A percentile compares a stretch with the other conserved stretches of the same genome.
phyloP scores from a whole-genome alignment of 2,797 vertebrate species.

The Manis crassicaudata region DNA sequence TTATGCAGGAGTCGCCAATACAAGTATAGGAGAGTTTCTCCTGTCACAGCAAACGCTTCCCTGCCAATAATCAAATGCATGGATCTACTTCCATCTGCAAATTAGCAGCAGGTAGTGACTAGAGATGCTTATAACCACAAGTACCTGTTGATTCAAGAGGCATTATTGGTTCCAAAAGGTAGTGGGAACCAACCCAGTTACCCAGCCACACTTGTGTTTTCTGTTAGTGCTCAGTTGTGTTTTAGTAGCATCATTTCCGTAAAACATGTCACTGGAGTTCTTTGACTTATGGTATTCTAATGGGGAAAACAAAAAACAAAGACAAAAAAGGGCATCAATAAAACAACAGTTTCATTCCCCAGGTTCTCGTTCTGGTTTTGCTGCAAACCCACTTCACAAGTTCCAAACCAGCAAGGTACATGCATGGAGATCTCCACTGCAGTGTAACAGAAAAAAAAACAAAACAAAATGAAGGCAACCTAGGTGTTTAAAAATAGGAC shows the following conservation, averaged over 20 bases:
- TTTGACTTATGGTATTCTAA: background rate
- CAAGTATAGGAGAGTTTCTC: slow-evolving; percentile 52
- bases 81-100: background rate
- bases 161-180: slow-evolving; percentile 14
- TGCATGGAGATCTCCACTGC: background rate
- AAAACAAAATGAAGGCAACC: background rate
- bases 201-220: background rate
- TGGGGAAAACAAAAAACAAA: slow-evolving; percentile 10
- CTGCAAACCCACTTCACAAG: background rate
- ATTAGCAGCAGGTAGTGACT: background rate
- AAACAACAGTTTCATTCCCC: background rate
- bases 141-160: background rate
- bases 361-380: background rate
- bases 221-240: background rate
- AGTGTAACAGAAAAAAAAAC: background rate
- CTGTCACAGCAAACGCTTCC: background rate
- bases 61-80: background rate
- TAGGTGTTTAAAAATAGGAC: slow-evolving; percentile 11
- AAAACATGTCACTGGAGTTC: background rate
- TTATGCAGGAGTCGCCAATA: slow-evolving; percentile 47
- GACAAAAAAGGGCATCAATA: background rate
- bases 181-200: background rate
- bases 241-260: background rate
- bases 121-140: background rate
- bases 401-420: background rate